phyloP scores from a whole-genome alignment of 2,888 invertebrate genomes.

The Nycteola revayana region DNA sequence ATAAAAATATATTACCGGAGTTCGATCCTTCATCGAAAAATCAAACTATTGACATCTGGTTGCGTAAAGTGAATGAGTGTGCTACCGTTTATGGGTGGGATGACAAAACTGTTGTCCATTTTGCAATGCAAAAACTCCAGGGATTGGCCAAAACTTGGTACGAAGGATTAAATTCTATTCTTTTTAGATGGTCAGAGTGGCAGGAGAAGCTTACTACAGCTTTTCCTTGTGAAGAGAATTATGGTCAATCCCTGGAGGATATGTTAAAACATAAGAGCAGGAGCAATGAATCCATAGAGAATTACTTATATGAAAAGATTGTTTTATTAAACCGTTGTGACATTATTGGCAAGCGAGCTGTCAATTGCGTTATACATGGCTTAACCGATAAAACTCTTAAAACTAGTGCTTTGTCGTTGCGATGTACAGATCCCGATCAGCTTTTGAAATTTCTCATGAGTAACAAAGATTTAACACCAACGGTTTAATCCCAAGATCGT shows the following conservation, averaged over 20 bases:
- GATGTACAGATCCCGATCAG: conserved; percentile 4
- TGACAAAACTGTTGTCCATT: conserved; percentile 20
- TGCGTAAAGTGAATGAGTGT: conserved; percentile 5
- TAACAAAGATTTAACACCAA: conserved; percentile 1
- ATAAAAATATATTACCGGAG: neutral
- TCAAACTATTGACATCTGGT: neutral
- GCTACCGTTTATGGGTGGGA: conserved; percentile 18
- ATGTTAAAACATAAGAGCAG: conserved; percentile 25
- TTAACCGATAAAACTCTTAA: conserved; percentile 10
- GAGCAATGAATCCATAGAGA: conserved; percentile 4
- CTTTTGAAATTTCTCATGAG: conserved; percentile 5
- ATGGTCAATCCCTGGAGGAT: conserved; percentile 25
- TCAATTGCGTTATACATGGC: conserved; percentile 19
- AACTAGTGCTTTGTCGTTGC: conserved; percentile 8
- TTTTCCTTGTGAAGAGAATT: conserved; percentile 32
- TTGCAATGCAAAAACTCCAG: conserved; percentile 10
- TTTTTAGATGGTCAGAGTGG: conserved; percentile 33
- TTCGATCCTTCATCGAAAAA: neutral
- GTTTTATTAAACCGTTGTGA: conserved; percentile 1
- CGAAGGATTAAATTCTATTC: conserved; percentile 19
- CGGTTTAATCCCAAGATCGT: neutral
- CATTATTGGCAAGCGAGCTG: conserved; percentile 9
- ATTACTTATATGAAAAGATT: conserved; percentile 6
- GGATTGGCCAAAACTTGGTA: conserved; percentile 33
- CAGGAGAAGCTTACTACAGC: conserved; percentile 24